Conservation (phyloP, 2,888 invertebrate species). For the Diadromus collaris region DNA sequence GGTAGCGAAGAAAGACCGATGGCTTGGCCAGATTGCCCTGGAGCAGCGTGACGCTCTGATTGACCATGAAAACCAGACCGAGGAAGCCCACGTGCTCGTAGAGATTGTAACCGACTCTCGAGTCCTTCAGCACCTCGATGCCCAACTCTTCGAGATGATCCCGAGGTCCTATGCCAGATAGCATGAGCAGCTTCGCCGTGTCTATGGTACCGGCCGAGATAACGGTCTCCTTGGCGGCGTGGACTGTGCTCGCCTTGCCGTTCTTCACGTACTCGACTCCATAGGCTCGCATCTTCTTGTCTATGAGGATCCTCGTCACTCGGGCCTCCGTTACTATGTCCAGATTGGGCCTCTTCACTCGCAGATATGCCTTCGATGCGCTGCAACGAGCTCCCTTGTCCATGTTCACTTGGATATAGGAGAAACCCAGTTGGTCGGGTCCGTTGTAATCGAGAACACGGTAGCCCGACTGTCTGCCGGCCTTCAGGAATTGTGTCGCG, state of each 20-base stretch:
- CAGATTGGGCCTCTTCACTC: constrained; percentile 78
- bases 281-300: constrained; percentile 73
- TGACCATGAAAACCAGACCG: constrained; percentile 85
- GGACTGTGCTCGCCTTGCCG: constrained; percentile 80
- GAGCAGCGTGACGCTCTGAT: constrained; percentile 83
- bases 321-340: constrained; percentile 74
- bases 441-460: constrained; percentile 79
- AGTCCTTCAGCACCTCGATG: constrained; percentile 84
- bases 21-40: constrained; percentile 70
- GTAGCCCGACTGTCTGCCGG: constrained; percentile 78
- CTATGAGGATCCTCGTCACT: constrained; percentile 72
- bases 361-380: constrained; percentile 82
- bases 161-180: constrained; percentile 85
- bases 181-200: constrained; percentile 88
- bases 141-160: constrained; percentile 82
- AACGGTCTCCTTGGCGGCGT: constrained; percentile 84
- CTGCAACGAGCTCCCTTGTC: constrained; percentile 81
- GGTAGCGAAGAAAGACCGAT: constrained; percentile 75
- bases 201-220: constrained; percentile 89
- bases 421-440: constrained; percentile 81
- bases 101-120: constrained; percentile 85
- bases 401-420: constrained; percentile 81
- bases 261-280: constrained; percentile 81
- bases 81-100: constrained; percentile 86
- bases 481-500: constrained; percentile 76